Evolutionary conservation across 2,888 invertebrate species (phyloP), one percentile per base, ranked within the genome.

Genomic region (Prenolepis imparis): DNA sequence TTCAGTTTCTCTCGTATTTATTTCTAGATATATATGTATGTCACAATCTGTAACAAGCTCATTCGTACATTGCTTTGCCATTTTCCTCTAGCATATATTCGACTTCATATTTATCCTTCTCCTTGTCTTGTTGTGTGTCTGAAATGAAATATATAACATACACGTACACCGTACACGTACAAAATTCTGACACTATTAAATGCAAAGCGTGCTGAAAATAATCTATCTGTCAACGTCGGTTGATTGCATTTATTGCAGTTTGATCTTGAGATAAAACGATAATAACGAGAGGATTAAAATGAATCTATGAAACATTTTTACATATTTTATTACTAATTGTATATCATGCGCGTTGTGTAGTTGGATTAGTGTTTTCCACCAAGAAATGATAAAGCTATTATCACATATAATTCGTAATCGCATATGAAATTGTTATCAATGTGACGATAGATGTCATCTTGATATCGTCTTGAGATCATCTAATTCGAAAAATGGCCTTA

Each of bases 71-170:
- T 84, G 92, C 91, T 90, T 92, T 93, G 87, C 92, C 93, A 92
- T 94, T 92, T 91, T 92, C 91, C 87, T 92, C 85, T 87, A 94
- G 93, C 92, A 94, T 94, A 90, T 90, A 94, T 83, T 94, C 92
- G 80, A 90, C 91, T 85, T 93, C 94, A 84, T 92, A 89, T 89
- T 92, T 93, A 94, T 94, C 94, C 94, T 92, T 94, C 91, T 91
- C 93, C 93, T 92, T 93, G 92, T 94, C 94, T 92, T 90, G 91
- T 90, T 91, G 90, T 89, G 93, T 93, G 94, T 94, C 94, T 94
- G 94, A 88, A 90, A 90, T 85, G 55, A 88, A 86, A 90, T 85
- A 88, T 74, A 87, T 61, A 90, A 70, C 85, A 68, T 89, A 85
- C 84, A 36, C 82, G 85, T 86, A 82, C 48, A 72, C 84, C 91